Percentiles rank a stretch among this genome's conserved stretches.
Conservation (phyloP, 1,140 invertebrate genomes). For the Charaxes varanes region DNA sequence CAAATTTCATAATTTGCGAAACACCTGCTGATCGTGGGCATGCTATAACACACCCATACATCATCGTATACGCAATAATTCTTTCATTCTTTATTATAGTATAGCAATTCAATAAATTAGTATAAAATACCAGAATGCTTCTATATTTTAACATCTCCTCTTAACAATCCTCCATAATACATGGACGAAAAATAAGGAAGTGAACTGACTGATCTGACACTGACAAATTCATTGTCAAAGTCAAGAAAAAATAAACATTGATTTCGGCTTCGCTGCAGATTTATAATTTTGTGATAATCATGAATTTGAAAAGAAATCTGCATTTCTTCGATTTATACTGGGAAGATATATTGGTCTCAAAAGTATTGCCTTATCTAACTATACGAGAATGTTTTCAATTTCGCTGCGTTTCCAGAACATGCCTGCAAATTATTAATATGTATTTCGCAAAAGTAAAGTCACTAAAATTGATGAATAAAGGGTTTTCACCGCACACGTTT, state of each 20-base stretch:
- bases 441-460: constrained; percentile 61
- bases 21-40: too few relatives aligned
- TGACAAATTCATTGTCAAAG: too few relatives aligned
- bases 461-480: constrained; percentile 60
- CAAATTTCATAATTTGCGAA: too few relatives aligned
- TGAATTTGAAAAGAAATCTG: constrained; percentile 57
- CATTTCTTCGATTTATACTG: constrained; percentile 75
- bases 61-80: too few relatives aligned
- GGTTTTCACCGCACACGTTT: constrained; percentile 58
- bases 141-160: too few relatives aligned
- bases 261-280: background rate
- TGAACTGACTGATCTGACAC: too few relatives aligned
- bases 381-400: constrained; percentile 75
- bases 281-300: constrained; percentile 11
- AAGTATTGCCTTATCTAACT: constrained; percentile 64
- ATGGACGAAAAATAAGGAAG: too few relatives aligned
- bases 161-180: too few relatives aligned
- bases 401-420: constrained; percentile 72
- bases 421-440: constrained; percentile 60
- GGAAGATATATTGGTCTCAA: constrained; percentile 75
- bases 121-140: too few relatives aligned
- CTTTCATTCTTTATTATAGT: too few relatives aligned
- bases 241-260: constrained; percentile 10
- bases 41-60: too few relatives aligned
- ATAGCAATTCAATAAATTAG: too few relatives aligned